Percentiles rank a stretch among this genome's conserved stretches.
Evolutionary conservation across 2,113 vertebrate species (phyloP).

Genomic region (Pygoscelis antarcticus): DNA sequence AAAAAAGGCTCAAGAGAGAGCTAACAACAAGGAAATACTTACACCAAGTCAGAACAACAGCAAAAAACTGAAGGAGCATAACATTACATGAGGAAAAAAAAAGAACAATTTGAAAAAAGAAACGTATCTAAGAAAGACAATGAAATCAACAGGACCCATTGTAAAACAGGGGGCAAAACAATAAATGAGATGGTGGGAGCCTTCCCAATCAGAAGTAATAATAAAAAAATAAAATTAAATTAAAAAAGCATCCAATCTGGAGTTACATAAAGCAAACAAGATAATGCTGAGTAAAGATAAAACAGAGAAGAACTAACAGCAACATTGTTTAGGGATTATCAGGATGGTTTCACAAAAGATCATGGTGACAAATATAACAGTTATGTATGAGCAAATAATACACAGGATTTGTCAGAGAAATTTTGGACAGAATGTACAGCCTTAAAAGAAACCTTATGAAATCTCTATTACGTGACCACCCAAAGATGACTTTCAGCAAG

Average conservation of each 20-base stretch:
- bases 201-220: not conserved
- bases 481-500: constrained; percentile 47
- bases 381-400: constrained; percentile 31
- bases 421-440: constrained; percentile 34
- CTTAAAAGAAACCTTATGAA: not conserved
- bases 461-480: not conserved
- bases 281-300: not conserved
- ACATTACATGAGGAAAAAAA: not conserved
- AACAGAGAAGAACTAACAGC: not conserved
- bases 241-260: not conserved
- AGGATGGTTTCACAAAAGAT: not conserved
- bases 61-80: not conserved
- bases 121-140: not conserved
- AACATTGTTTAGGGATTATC: constrained; percentile 8
- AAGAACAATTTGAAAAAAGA: not conserved
- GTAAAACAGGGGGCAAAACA: not conserved
- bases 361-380: not conserved
- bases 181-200: not conserved
- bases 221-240: not conserved
- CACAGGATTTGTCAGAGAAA: constrained; percentile 24
- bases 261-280: not conserved
- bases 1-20: not conserved
- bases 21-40: not conserved
- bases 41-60: not conserved
- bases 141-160: not conserved